phyloP scores from a whole-genome alignment of 2,797 vertebrate species.

The Catostomus latipinnis region DNA sequence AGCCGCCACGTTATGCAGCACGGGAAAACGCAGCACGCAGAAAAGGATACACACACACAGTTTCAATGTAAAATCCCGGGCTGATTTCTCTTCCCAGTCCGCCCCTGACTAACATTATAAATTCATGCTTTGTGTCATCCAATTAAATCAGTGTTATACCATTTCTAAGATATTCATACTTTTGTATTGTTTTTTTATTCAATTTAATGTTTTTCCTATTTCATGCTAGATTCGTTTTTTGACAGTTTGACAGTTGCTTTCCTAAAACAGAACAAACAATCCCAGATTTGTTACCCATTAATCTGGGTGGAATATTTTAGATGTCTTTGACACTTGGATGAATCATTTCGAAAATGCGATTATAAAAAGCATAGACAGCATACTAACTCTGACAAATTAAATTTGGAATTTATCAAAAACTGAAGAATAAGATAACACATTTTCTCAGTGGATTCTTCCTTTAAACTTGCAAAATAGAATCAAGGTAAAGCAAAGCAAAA shows the following conservation, averaged over 20 bases:
- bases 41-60: too few relatives aligned
- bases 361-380: neutral
- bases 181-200: neutral
- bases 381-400: neutral
- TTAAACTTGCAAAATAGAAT: neutral
- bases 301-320: neutral
- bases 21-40: too few relatives aligned
- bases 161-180: conserved; percentile 12
- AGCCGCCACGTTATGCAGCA: too few relatives aligned
- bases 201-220: neutral
- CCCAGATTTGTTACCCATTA: neutral
- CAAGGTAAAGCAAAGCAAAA: conserved; percentile 2
- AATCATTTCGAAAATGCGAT: neutral
- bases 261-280: conserved; percentile 28
- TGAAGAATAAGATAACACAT: neutral
- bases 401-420: conserved; percentile 1
- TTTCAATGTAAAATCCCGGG: too few relatives aligned
- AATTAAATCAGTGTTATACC: conserved; percentile 17
- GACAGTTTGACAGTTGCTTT: conserved; percentile 28
- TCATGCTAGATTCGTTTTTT: conserved; percentile 27
- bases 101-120: conserved; percentile 11
- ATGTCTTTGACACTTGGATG: neutral
- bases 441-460: neutral
- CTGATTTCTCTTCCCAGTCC: too few relatives aligned
- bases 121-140: neutral